Evolutionary conservation across 2,888 invertebrate genomes (phyloP).

Genomic region (Oxycera nigricornis): DNA sequence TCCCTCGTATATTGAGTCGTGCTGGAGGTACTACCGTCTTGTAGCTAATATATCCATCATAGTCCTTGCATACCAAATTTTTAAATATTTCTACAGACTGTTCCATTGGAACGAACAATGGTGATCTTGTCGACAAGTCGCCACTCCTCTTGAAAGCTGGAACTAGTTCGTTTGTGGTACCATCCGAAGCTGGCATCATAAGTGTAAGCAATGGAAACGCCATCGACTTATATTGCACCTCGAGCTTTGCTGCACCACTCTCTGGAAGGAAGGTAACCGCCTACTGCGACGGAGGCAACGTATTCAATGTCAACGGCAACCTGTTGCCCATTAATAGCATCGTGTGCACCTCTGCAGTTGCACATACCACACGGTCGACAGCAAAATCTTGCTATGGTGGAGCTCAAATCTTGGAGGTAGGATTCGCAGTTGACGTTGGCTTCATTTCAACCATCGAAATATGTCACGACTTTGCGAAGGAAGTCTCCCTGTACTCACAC

Average conservation of each 20-base stretch:
- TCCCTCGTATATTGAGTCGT: neutral
- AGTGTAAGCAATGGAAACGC: conserved; percentile 51
- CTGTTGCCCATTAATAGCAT: conserved; percentile 53
- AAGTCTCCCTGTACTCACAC: conserved; percentile 60
- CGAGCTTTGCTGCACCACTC: conserved; percentile 48
- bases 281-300: conserved; percentile 53
- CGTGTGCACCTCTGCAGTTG: conserved; percentile 55
- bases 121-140: conserved; percentile 67
- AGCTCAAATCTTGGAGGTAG: conserved; percentile 57
- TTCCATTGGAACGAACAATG: conserved; percentile 58
- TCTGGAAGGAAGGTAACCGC: conserved; percentile 50
- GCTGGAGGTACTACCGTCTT: conserved; percentile 22
- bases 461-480: conserved; percentile 59
- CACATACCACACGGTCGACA: conserved; percentile 53
- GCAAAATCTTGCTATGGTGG: conserved; percentile 53
- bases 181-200: conserved; percentile 53
- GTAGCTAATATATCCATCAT: neutral
- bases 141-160: conserved; percentile 66
- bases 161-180: conserved; percentile 54
- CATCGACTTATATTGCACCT: conserved; percentile 56
- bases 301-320: conserved; percentile 50
- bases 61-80: neutral
- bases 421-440: conserved; percentile 55
- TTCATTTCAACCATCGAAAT: conserved; percentile 60
- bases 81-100: conserved; percentile 54